Evolutionary conservation across 2,797 vertebrate species (phyloP), one percentile per base, ranked within the genome.

Genomic region (Craterocephalus amniculus): DNA sequence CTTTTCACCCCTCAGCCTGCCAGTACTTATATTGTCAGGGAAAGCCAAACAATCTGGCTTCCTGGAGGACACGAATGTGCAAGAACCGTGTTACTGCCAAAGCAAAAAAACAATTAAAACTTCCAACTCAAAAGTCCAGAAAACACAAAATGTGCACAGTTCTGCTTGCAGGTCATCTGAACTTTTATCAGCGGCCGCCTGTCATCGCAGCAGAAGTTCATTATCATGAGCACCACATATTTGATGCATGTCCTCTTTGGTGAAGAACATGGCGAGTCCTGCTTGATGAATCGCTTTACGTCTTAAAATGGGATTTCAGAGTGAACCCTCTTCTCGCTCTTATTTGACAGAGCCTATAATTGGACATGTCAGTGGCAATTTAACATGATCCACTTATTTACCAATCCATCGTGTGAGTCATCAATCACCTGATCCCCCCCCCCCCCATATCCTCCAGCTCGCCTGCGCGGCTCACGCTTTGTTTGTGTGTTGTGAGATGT

Each of bases 321-420:
- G 72, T 70, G 72, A 90, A 87, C 76, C 81, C 86, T 80, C 74
- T 74, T 81, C 87, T 78, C 76, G 68, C 83, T 82, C 85, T 87
- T 80, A 84, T 91, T 89, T 93, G 92, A 92, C 92, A 91, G 87
- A 85, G 83, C 79, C 88, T 91, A 85, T 94, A 93, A 94, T 93
- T 93, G 92, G 87, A 93, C 89, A 86, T 92, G 93, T 94, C 93
- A 91, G 88, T 88, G 86, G 90, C 93, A 93, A 93, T 94, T 93
- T 92, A 93, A 88, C 90, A 88, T 90, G 90, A 93, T 92, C 90
- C 89, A 92, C 92, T 93, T 94, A 94, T 94, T 94, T 93, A 93
- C 91, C 90, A 89, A 92, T 92, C 85, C 63, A 77, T 90, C 86
- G 82, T 80, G 58, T 4, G 70, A 81, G 84, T 92, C 91, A 92